Evolutionary conservation across 2,888 invertebrate species (phyloP), one percentile per base, ranked within the genome.

Genomic region (Pomacea canaliculata): DNA sequence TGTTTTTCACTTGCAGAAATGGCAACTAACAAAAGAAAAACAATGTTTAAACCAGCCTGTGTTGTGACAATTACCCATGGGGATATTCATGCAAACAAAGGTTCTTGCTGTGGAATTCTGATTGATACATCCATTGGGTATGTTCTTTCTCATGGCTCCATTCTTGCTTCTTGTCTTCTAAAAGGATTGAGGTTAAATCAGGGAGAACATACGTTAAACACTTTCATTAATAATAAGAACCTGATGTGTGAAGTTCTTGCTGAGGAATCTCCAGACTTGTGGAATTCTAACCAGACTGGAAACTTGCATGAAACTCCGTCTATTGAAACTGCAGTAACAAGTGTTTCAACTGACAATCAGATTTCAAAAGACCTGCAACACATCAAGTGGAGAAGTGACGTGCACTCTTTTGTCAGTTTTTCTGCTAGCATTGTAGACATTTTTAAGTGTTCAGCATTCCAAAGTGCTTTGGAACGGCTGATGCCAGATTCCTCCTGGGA

Each of bases 121-220:
- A 72, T 87, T 27, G 83, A 85, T 71, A 71, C 83, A 12, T 62
- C 71, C 37, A 74, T 76, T 56, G 85, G 86, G 13, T 66, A 82
- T 7, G 79, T 87, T 37, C 71, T 88, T 10, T 81, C 86, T 18
- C 87, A 87, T 80, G 86, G 84, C 10, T 84, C 85, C n/a, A 66
- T 87, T 7, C 74, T 87, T 13, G 77, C 84, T 23, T 70, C 83
- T 18, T 70, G 80, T 10, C 65, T 80, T 16, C 51, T 16, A 16
- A 56, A 56, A 16, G 51, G 51, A 56, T 56, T 8, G 12, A 56
- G 10, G 7, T 16, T 56, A 13, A 10, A 56, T 13, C 51, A 56
- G 51, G 51, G 51, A 13, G 70, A 81, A 27, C 62, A 77, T 70
- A 73, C 51, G 27, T 16, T n/a, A 23, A 46, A 37, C 4, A 68